Percentiles rank a stretch among this genome's conserved stretches.
Evolutionary conservation across 2,797 vertebrate genomes (phyloP).

Genomic region (Dryobates pubescens): DNA sequence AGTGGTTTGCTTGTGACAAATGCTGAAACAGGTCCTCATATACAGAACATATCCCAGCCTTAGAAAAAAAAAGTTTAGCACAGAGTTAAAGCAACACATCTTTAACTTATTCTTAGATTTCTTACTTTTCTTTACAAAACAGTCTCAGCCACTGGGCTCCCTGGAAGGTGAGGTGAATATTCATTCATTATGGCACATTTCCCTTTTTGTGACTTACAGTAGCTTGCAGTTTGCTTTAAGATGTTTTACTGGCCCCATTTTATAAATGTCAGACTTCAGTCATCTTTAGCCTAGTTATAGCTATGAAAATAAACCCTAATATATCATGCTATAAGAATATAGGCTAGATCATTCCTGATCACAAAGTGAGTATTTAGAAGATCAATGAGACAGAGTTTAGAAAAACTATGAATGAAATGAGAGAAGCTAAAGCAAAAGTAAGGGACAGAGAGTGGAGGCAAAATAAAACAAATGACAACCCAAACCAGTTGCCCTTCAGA

Average conservation of each 20-base stretch:
- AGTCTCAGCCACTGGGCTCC: not conserved
- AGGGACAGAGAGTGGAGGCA: not conserved
- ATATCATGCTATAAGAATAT: not conserved
- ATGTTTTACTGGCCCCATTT: not conserved
- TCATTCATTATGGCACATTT: not conserved
- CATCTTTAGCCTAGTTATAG: not conserved
- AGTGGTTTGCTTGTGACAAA: slow-evolving; percentile 85
- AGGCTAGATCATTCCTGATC: not conserved
- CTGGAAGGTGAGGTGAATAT: not conserved
- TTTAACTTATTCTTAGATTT: not conserved
- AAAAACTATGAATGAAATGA: not conserved
- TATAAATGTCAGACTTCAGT: not conserved
- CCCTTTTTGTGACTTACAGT: not conserved
- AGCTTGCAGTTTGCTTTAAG: not conserved
- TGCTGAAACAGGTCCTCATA: slow-evolving; percentile 37
- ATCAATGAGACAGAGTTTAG: not conserved
- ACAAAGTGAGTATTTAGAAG: not conserved
- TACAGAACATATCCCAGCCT: not conserved
- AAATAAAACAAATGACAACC: not conserved
- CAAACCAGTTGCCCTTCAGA: not conserved
- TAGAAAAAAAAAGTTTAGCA: slow-evolving; percentile 50
- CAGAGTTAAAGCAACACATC: not conserved
- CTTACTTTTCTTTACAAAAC: not conserved
- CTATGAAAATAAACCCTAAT: not conserved
- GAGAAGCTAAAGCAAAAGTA: not conserved